Percentiles rank a stretch among this genome's conserved stretches.
These are phyloP conservation scores for Chrysodeixis includens DNA, from an alignment of 2,888 invertebrate species.

Conservation along the genomic window DNA sequence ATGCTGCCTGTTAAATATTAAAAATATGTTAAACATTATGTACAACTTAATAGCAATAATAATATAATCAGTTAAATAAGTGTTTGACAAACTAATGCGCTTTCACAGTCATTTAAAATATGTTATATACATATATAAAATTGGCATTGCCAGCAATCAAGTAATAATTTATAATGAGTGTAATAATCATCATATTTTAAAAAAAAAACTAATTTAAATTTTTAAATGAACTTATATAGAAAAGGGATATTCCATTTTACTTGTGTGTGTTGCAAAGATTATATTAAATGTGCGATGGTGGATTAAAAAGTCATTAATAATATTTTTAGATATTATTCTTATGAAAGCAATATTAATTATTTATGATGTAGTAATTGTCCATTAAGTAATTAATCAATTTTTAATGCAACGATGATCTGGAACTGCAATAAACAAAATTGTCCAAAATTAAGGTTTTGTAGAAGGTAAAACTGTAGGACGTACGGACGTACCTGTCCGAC, in stretches of 20 bases:
- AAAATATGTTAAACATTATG: neutral
- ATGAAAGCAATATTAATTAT: neutral
- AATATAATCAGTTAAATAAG: no score
- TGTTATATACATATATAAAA: no score
- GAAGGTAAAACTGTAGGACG: neutral
- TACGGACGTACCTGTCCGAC: no score
- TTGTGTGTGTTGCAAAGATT: neutral
- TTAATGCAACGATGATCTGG: neutral
- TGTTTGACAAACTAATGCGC: no score
- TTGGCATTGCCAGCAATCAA: no score
- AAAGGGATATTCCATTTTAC: neutral
- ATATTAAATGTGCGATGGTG: neutral
- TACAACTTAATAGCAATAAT: neutral
- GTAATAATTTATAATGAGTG: no score
- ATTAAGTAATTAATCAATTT: neutral
- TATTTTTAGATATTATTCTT: neutral
- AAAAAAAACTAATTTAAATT: no score
- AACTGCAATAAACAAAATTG: neutral
- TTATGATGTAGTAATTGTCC: neutral
- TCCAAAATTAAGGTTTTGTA: neutral
- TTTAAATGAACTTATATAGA: neutral
- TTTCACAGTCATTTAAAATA: no score
- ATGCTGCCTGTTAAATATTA: constrained; percentile 3
- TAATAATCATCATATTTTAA: no score
- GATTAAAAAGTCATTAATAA: neutral